Evolutionary conservation across 2,797 vertebrate genomes (phyloP).

Genomic region (Florisuga fusca): DNA sequence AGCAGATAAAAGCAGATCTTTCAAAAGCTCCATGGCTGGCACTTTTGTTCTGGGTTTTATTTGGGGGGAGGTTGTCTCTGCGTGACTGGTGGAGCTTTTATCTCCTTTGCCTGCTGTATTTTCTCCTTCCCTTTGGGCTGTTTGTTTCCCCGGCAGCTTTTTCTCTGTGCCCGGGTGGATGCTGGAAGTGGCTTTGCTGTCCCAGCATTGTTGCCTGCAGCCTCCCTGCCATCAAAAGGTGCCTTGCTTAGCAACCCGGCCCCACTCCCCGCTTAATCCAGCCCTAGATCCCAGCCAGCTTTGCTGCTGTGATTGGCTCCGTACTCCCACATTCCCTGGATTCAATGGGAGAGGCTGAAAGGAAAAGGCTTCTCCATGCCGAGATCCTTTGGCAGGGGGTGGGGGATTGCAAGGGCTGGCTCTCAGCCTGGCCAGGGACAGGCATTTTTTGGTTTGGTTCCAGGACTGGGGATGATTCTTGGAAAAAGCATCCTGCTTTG

Average conservation of each 20-base stretch:
- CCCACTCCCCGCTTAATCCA: background rate
- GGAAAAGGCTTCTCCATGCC: background rate
- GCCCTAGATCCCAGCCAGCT: background rate
- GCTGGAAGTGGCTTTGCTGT: background rate
- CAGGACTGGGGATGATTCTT: background rate
- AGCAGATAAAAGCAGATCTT: slow-evolving; percentile 31
- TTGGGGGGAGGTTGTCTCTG: background rate
- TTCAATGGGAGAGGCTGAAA: slow-evolving; percentile 33
- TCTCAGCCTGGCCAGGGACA: background rate
- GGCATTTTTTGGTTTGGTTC: background rate
- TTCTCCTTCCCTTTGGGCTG: background rate
- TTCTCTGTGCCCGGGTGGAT: background rate
- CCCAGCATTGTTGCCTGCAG: background rate
- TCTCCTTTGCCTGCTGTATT: background rate
- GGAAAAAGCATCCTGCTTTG: background rate
- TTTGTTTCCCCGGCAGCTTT: background rate
- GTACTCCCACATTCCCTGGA: slow-evolving; percentile 31
- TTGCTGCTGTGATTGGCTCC: background rate
- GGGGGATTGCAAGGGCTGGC: background rate
- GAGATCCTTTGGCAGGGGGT: background rate
- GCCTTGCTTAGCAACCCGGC: slow-evolving; percentile 19
- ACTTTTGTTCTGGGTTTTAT: slow-evolving; percentile 12
- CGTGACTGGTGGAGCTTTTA: background rate
- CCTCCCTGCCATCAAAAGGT: slow-evolving; percentile 8
- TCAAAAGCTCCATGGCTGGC: background rate